These are phyloP conservation scores for Rhodinocichla rosea DNA, from an alignment of 2,113 vertebrate species.

Conservation along the genomic window DNA sequence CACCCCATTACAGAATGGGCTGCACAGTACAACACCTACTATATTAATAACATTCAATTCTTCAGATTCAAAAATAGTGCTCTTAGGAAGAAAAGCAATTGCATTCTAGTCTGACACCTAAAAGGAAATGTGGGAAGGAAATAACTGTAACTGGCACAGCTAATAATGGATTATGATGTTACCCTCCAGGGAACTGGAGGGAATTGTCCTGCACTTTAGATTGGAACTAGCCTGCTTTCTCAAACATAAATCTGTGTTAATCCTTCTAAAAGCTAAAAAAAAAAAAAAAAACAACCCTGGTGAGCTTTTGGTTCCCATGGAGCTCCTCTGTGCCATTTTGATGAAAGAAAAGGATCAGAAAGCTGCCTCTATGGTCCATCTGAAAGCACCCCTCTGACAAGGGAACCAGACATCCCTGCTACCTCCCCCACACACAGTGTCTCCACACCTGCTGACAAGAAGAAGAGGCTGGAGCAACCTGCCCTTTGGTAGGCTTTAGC, in stretches of 20 bases:
- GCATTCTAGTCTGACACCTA: slow-evolving; percentile 29
- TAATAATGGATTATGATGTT: slow-evolving; percentile 50
- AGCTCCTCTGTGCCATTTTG: neutral
- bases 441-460: neutral
- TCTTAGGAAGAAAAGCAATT: slow-evolving; percentile 40
- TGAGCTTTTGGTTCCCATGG: neutral
- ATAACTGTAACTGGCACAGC: slow-evolving; percentile 40
- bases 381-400: neutral
- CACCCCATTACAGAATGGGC: slow-evolving; percentile 11
- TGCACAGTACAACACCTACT: slow-evolving; percentile 19
- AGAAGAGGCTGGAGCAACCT: neutral
- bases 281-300: neutral
- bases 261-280: neutral
- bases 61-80: slow-evolving; percentile 27
- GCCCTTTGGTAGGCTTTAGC: neutral
- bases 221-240: slow-evolving; percentile 18
- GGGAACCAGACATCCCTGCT: neutral
- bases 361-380: fast-evolving
- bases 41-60: slow-evolving; percentile 20
- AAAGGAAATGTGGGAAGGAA: slow-evolving; percentile 58
- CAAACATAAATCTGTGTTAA: neutral
- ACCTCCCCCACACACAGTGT: fast-evolving
- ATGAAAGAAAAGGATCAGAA: neutral
- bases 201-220: slow-evolving; percentile 11
- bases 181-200: neutral